Evolutionary conservation across 2,888 invertebrate species (phyloP).

Genomic region (Lasioglossum calceatum): DNA sequence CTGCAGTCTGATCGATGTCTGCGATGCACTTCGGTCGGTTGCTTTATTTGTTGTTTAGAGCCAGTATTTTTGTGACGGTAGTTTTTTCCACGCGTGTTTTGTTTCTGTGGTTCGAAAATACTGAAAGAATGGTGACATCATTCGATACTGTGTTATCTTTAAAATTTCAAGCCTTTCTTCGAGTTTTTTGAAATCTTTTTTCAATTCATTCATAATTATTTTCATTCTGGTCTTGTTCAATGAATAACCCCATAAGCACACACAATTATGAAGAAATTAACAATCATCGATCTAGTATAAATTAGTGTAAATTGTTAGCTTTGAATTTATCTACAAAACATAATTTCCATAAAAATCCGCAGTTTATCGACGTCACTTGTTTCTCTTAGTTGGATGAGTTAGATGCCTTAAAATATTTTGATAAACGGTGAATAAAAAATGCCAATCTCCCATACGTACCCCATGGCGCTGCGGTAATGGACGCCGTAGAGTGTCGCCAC

Average conservation of each 20-base stretch:
- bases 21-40: not conserved
- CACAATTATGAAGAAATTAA: not conserved
- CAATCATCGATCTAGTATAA: not conserved
- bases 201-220: not conserved
- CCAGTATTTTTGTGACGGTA: not conserved
- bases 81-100: not conserved
- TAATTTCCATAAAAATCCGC: no score
- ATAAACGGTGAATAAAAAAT: not conserved
- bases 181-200: not conserved
- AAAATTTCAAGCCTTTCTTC: not conserved
- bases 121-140: not conserved
- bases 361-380: not conserved
- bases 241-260: not conserved
- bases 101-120: not conserved
- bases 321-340: no score
- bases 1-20: not conserved
- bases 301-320: no score
- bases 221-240: not conserved
- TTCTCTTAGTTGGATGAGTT: not conserved
- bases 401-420: constrained; percentile 18
- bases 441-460: constrained; percentile 84
- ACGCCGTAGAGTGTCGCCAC: constrained; percentile 91
- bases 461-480: constrained; percentile 94
- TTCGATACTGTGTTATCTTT: not conserved
- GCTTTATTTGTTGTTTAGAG: not conserved